Conservation (phyloP, 1,140 invertebrate genomes). For the Papilio dardanus region DNA sequence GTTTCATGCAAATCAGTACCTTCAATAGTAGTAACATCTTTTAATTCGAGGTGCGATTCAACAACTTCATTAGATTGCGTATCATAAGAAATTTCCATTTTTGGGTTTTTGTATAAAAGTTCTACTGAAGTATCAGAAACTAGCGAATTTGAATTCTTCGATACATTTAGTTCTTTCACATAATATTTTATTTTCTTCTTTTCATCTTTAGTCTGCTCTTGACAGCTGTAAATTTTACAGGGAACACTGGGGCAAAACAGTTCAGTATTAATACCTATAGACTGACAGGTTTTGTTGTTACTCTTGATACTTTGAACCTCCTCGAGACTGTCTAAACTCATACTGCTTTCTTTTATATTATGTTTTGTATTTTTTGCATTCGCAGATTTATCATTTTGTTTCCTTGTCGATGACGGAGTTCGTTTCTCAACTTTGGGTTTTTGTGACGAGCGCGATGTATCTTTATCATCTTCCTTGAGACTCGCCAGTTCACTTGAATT, state of each 20-base stretch:
- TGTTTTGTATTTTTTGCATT: conserved; percentile 48
- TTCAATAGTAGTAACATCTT: conserved; percentile 24
- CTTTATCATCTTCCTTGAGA: conserved; percentile 26
- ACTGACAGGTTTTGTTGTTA: conserved; percentile 55
- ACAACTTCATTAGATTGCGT: conserved; percentile 46
- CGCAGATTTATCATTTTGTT: conserved; percentile 48
- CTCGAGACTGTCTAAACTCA: conserved; percentile 75
- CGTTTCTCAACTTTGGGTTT: conserved; percentile 27
- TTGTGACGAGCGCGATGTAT: background rate
- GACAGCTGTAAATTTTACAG: conserved; percentile 66
- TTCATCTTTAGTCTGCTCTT: conserved; percentile 48
- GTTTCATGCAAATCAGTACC: conserved; percentile 9
- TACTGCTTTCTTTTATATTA: conserved; percentile 61
- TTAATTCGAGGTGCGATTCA: conserved; percentile 37
- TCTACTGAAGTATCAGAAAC: conserved; percentile 54
- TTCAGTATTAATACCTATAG: conserved; percentile 70
- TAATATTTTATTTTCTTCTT: conserved; percentile 46
- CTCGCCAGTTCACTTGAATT: conserved; percentile 6
- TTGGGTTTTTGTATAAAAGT: conserved; percentile 68
- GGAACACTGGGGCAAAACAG: conserved; percentile 68
- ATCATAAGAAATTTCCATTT: conserved; percentile 58
- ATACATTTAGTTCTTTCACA: conserved; percentile 41
- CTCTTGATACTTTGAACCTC: conserved; percentile 44
- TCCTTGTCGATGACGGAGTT: background rate
- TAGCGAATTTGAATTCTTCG: conserved; percentile 39